Conservation (phyloP, 2,797 vertebrate genomes). For the Myotis pilosus region DNA sequence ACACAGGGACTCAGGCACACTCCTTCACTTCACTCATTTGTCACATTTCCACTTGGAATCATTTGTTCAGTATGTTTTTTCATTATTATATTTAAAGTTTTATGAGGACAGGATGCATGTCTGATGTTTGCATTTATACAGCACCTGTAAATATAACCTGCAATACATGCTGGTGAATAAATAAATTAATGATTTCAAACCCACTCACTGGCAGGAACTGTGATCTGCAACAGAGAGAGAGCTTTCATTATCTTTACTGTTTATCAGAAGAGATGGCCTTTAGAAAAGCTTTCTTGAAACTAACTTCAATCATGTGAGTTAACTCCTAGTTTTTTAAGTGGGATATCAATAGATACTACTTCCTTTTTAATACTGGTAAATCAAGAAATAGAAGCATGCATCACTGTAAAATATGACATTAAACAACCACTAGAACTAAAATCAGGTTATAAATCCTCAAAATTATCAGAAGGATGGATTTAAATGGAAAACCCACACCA, state of each 20-base stretch:
- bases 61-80: neutral
- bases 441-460: constrained; percentile 1
- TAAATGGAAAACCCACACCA: neutral
- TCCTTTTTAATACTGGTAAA: neutral
- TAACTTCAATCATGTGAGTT: neutral
- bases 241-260: neutral
- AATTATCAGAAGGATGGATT: neutral
- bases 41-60: neutral
- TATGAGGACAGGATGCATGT: neutral
- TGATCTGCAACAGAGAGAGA: neutral
- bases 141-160: neutral
- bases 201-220: neutral
- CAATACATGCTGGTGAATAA: neutral
- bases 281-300: constrained; percentile 21
- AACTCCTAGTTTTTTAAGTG: neutral
- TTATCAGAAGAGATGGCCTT: constrained; percentile 3
- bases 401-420: constrained; percentile 20
- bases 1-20: neutral
- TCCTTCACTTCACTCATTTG: neutral
- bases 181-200: constrained; percentile 14
- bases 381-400: neutral
- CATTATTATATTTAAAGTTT: neutral
- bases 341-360: neutral
- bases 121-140: neutral
- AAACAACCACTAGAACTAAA: neutral